Evolutionary conservation across 2,888 invertebrate species (phyloP).

Genomic region (Hipparchia sbordonii): DNA sequence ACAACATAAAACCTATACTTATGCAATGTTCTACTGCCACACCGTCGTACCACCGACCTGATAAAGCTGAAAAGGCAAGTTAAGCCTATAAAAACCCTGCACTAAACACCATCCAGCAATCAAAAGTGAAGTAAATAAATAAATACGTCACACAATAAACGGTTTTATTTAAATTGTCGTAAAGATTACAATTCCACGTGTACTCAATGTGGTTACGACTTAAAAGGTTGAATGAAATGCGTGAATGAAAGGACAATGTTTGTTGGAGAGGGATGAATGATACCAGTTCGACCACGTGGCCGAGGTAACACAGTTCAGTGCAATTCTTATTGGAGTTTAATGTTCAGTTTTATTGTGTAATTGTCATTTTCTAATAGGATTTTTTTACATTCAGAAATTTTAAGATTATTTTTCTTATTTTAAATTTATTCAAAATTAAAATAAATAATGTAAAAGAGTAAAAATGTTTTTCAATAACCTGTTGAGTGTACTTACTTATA

Average conservation of each 20-base stretch:
- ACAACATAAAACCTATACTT: constrained; percentile 82
- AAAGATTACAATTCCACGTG: constrained; percentile 80
- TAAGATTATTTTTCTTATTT: constrained; percentile 3
- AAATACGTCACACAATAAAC: constrained; percentile 76
- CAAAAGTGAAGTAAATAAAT: constrained; percentile 78
- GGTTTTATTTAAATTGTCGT: constrained; percentile 74
- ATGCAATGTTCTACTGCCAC: constrained; percentile 82
- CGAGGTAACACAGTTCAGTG: constrained; percentile 66
- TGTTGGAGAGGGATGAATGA: constrained; percentile 59
- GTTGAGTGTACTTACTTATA: too few relatives aligned
- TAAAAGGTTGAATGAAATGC: constrained; percentile 73
- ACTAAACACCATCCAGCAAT: constrained; percentile 75
- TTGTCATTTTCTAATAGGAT: constrained; percentile 31
- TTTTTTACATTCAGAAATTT: background rate
- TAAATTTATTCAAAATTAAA: background rate
- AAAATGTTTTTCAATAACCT: background rate
- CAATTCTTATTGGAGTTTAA: constrained; percentile 59
- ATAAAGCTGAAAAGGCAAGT: constrained; percentile 84
- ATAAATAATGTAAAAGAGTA: background rate
- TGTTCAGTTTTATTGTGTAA: constrained; percentile 33
- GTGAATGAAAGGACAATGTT: constrained; percentile 58
- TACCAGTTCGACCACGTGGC: constrained; percentile 77
- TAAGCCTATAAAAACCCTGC: constrained; percentile 83
- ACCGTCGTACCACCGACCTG: constrained; percentile 80
- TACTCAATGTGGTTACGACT: constrained; percentile 72